Percentiles rank a stretch among this genome's conserved stretches.
Conservation (phyloP, 2,113 vertebrate species). For the Chlorodrepanis virens region DNA sequence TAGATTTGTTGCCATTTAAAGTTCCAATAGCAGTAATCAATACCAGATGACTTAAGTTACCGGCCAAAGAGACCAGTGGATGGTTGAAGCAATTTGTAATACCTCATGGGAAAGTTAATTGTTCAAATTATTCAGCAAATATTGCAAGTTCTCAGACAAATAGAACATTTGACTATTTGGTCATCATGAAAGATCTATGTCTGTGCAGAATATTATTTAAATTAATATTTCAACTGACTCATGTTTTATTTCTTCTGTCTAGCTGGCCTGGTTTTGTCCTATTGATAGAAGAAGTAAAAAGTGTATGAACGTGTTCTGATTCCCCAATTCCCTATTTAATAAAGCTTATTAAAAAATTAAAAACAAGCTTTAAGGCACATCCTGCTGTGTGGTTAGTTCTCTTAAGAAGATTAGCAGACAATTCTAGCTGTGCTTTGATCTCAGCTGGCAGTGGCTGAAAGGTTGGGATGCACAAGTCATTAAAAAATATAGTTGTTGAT, state of each 20-base stretch:
- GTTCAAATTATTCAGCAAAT: neutral
- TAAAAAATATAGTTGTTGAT: neutral
- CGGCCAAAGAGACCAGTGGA: neutral
- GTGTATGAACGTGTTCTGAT: neutral
- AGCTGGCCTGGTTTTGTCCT: neutral
- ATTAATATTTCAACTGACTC: neutral
- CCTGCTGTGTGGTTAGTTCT: neutral
- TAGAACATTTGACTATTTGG: neutral
- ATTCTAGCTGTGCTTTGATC: slow-evolving; percentile 8
- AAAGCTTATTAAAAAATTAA: slow-evolving; percentile 34
- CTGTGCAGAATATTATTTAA: neutral
- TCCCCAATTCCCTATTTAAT: slow-evolving; percentile 32
- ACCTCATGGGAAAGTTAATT: neutral
- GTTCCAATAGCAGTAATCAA: neutral
- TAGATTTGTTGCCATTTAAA: neutral
- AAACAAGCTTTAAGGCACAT: slow-evolving; percentile 23
- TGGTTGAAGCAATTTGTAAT: neutral
- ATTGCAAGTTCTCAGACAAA: neutral
- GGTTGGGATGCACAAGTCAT: neutral
- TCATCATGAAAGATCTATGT: neutral
- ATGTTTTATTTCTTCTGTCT: slow-evolving; percentile 14
- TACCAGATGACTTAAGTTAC: neutral
- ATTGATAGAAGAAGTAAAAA: slow-evolving; percentile 2
- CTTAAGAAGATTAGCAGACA: slow-evolving; percentile 28
- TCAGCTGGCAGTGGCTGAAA: neutral